Evolutionary conservation across 30 jellyfish, hydroid and myxozoan species (phyloP).

Genomic region (Hydractinia echinata): DNA sequence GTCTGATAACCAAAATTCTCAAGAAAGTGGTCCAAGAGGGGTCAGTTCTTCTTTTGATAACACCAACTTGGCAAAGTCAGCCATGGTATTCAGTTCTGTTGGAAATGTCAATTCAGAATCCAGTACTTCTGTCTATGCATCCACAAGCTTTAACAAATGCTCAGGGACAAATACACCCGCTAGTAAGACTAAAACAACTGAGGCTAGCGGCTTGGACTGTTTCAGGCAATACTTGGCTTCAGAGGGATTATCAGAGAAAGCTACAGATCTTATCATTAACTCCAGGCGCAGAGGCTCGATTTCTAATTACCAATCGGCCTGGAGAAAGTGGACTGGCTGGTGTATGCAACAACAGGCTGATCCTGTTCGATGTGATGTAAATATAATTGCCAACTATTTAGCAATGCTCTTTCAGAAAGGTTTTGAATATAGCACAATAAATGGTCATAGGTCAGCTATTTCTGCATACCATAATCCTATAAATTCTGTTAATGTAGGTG

Average conservation of each 20-base stretch:
- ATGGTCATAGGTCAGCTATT: no score
- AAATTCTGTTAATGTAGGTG: constrained; percentile 26
- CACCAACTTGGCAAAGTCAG: constrained; percentile 28
- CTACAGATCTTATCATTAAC: constrained; percentile 26
- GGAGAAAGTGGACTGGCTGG: constrained; percentile 47
- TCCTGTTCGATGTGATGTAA: constrained; percentile 45
- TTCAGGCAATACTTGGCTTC: constrained; percentile 30
- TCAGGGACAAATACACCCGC: constrained; percentile 17
- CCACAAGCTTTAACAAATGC: constrained; percentile 1
- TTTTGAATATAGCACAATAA: constrained; percentile 34
- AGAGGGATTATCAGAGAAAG: constrained; percentile 1
- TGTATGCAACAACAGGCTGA: constrained; percentile 29
- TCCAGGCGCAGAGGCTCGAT: constrained; percentile 27
- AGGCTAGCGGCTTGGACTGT: constrained; percentile 19
- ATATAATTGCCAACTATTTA: constrained; percentile 1
- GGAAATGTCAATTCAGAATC: constrained; percentile 11
- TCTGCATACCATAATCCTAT: constrained; percentile 37
- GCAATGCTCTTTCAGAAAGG: constrained; percentile 27
- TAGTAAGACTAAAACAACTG: not conserved
- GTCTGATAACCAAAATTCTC: constrained; percentile 10
- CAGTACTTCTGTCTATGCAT: not conserved
- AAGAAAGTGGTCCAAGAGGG: not conserved
- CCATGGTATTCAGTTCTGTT: constrained; percentile 7
- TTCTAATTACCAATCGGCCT: constrained; percentile 44
- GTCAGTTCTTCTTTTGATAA: not conserved